Evolutionary conservation across 2,113 vertebrate genomes (phyloP).

Genomic region (Isurus oxyrinchus): DNA sequence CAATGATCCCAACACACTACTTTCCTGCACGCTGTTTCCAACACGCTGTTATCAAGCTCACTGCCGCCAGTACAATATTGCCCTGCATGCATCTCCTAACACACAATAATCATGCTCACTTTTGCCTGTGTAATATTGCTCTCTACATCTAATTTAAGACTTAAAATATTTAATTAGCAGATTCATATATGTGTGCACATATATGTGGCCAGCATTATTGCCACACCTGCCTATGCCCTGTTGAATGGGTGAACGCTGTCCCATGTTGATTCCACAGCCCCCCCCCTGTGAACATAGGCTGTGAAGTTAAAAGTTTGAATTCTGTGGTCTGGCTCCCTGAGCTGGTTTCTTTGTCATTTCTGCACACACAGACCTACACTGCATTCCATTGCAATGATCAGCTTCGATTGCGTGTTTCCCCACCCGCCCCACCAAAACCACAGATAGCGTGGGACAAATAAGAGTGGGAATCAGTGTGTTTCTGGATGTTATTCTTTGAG

Average conservation of each 20-base stretch:
- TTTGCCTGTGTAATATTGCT: not conserved
- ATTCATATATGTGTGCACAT: not conserved
- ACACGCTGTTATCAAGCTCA: not conserved
- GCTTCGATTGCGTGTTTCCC: not conserved
- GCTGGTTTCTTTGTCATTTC: not conserved
- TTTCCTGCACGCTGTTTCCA: not conserved
- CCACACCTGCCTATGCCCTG: not conserved
- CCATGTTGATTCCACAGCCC: not conserved
- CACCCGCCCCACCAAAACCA: not conserved
- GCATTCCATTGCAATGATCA: not conserved
- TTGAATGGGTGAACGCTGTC: not conserved
- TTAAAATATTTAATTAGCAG: not conserved
- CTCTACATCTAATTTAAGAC: not conserved
- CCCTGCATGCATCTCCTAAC: not conserved
- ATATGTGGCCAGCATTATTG: not conserved
- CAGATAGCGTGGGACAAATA: not conserved
- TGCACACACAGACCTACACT: not conserved
- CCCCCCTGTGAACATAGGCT: not conserved
- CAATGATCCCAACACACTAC: not conserved
- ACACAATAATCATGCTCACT: not conserved
- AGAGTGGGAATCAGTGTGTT: not conserved
- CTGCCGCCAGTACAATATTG: not conserved
- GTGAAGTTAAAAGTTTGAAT: not conserved
- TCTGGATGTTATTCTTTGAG: not conserved
- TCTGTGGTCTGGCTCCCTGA: not conserved